Conservation (phyloP, 2,888 invertebrate species). For the Acanthoscelides obtectus region DNA sequence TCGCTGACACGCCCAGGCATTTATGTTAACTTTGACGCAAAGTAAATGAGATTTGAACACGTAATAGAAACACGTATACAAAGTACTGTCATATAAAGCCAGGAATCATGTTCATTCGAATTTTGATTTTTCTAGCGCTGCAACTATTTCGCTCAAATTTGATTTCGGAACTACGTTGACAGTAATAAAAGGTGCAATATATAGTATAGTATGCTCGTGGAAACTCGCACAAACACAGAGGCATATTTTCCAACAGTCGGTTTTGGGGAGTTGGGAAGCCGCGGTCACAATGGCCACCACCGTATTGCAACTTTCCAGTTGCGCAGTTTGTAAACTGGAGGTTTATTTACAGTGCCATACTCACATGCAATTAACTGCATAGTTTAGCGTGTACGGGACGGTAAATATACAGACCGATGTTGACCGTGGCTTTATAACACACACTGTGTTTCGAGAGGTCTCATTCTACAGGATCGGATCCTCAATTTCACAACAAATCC, state of each 20-base stretch:
- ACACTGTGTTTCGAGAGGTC: constrained; percentile 23
- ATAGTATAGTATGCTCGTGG: not conserved
- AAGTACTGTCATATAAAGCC: too few species aligned
- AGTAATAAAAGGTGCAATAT: not conserved
- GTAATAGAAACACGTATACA: too few species aligned
- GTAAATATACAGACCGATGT: constrained; percentile 30
- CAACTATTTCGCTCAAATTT: too few species aligned
- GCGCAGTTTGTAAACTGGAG: constrained; percentile 37
- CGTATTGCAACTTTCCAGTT: not conserved
- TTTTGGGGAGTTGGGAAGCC: not conserved
- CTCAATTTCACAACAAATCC: not conserved
- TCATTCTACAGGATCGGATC: constrained; percentile 4
- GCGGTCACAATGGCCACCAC: not conserved
- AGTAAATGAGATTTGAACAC: too few species aligned
- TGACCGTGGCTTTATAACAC: constrained; percentile 24
- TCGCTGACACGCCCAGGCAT: too few species aligned
- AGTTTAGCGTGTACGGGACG: constrained; percentile 36
- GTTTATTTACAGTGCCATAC: constrained; percentile 42
- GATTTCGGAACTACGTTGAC: not conserved
- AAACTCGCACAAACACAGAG: not conserved
- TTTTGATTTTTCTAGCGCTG: too few species aligned
- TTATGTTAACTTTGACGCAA: too few species aligned
- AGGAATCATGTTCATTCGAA: too few species aligned
- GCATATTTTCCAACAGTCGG: not conserved
- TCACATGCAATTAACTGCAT: constrained; percentile 45